Conservation (phyloP, 2,113 vertebrate species). For the Saiga tatarica region DNA sequence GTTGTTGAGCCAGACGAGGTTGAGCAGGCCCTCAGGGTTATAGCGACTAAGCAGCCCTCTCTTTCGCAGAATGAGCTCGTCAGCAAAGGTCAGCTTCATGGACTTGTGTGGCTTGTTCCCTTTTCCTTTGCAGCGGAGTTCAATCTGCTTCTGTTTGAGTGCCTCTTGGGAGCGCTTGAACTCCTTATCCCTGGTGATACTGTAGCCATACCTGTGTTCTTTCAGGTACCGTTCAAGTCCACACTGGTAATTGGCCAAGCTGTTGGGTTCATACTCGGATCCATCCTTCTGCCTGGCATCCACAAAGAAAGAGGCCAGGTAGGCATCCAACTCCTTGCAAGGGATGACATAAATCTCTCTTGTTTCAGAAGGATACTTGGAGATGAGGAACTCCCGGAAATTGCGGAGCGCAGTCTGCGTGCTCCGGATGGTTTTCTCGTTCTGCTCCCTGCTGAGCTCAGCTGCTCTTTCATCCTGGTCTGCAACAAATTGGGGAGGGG, state of each 20-base stretch:
- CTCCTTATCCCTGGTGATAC: slow-evolving; percentile 89
- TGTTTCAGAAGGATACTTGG: slow-evolving; percentile 88
- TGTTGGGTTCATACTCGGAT: slow-evolving; percentile 90
- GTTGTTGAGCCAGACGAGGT: slow-evolving; percentile 91
- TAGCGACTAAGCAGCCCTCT: slow-evolving; percentile 87
- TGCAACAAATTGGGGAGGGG: slow-evolving; percentile 77
- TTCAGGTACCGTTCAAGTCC: slow-evolving; percentile 89
- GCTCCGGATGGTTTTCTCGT: slow-evolving; percentile 91
- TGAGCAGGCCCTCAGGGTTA: slow-evolving; percentile 88
- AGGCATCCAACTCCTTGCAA: slow-evolving; percentile 88
- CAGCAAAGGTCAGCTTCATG: slow-evolving; percentile 91
- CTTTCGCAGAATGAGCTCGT: slow-evolving; percentile 89
- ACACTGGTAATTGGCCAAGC: slow-evolving; percentile 90
- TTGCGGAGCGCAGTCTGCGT: slow-evolving; percentile 89
- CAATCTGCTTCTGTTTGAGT: slow-evolving; percentile 89
- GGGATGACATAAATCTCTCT: slow-evolving; percentile 89
- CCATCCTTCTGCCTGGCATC: slow-evolving; percentile 90
- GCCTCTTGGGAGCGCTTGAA: slow-evolving; percentile 90
- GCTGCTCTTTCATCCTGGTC: slow-evolving; percentile 88
- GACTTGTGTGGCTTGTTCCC: slow-evolving; percentile 91
- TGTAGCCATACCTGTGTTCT: slow-evolving; percentile 88
- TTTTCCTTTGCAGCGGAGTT: slow-evolving; percentile 88
- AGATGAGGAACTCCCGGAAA: slow-evolving; percentile 89
- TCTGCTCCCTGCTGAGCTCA: slow-evolving; percentile 89
- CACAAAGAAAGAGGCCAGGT: slow-evolving; percentile 90